A percentile compares a stretch with the other conserved stretches of the same genome.
These are phyloP conservation scores for Corythornis madagascariensis DNA, from an alignment of 2,113 vertebrate species.

Conservation along the genomic window DNA sequence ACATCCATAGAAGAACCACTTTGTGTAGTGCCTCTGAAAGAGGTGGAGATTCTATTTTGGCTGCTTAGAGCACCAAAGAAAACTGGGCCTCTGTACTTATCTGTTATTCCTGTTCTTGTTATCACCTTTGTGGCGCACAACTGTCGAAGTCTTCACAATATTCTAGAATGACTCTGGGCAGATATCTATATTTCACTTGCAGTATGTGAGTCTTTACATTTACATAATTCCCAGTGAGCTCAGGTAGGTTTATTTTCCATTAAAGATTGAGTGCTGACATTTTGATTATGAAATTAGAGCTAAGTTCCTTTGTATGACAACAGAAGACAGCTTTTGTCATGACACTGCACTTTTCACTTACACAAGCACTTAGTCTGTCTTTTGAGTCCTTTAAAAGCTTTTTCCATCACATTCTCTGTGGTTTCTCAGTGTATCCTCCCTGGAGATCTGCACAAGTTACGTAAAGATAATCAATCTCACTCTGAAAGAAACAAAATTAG, in stretches of 20 bases:
- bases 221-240: background rate
- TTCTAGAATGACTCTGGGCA: background rate
- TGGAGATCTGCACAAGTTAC: background rate
- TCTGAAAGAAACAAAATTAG: conserved; percentile 35
- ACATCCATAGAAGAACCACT: background rate
- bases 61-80: background rate
- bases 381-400: conserved; percentile 4
- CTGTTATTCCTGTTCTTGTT: background rate
- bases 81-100: background rate
- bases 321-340: background rate
- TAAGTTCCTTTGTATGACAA: background rate
- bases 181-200: background rate
- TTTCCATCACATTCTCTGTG: background rate
- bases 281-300: background rate
- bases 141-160: background rate
- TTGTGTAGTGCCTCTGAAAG: background rate
- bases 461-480: conserved; percentile 39
- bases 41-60: background rate
- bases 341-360: background rate
- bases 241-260: background rate
- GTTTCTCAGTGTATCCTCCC: background rate
- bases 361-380: background rate
- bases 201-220: background rate
- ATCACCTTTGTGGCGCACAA: background rate
- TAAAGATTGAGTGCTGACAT: background rate